A percentile compares a stretch with the other conserved stretches of the same genome.
phyloP scores from a whole-genome alignment of 2,113 vertebrate species.

The Meles meles region DNA sequence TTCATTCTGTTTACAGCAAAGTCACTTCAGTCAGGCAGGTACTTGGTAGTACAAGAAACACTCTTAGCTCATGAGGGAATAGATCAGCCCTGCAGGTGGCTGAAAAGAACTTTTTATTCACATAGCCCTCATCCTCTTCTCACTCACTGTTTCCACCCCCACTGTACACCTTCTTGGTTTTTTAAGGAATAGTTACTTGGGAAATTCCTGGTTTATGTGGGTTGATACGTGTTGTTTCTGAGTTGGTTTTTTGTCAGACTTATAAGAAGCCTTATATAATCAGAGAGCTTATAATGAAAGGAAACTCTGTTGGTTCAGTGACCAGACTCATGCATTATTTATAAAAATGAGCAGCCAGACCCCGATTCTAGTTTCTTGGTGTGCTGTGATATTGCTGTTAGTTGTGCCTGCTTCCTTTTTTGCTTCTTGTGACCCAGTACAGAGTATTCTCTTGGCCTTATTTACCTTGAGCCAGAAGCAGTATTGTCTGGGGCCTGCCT shows the following conservation, averaged over 20 bases:
- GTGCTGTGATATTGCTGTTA: conserved; percentile 55
- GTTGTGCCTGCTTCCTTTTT: conserved; percentile 38
- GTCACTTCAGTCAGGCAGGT: neutral
- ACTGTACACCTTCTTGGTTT: neutral
- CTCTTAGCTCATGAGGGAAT: neutral
- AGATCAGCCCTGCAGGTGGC: neutral
- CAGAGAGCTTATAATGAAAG: conserved; percentile 62
- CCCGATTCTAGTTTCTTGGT: conserved; percentile 60
- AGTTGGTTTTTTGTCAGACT: conserved; percentile 31
- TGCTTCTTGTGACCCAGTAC: neutral
- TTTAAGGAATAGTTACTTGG: conserved; percentile 31
- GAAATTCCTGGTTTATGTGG: conserved; percentile 31
- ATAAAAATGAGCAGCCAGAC: conserved; percentile 55
- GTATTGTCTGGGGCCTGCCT: neutral
- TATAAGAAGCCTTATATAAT: conserved; percentile 58
- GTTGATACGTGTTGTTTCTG: conserved; percentile 31
- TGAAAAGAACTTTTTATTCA: neutral
- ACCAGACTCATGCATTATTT: conserved; percentile 71
- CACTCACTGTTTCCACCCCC: neutral
- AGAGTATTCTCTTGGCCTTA: conserved; percentile 32
- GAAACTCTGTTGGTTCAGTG: conserved; percentile 67
- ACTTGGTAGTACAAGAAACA: conserved; percentile 23
- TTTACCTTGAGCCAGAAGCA: neutral
- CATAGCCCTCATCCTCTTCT: neutral
- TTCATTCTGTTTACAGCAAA: neutral